Evolutionary conservation across 1,140 invertebrate genomes (phyloP), one percentile per base, ranked within the genome.

Genomic region (Drosophila lacteicornis): DNA sequence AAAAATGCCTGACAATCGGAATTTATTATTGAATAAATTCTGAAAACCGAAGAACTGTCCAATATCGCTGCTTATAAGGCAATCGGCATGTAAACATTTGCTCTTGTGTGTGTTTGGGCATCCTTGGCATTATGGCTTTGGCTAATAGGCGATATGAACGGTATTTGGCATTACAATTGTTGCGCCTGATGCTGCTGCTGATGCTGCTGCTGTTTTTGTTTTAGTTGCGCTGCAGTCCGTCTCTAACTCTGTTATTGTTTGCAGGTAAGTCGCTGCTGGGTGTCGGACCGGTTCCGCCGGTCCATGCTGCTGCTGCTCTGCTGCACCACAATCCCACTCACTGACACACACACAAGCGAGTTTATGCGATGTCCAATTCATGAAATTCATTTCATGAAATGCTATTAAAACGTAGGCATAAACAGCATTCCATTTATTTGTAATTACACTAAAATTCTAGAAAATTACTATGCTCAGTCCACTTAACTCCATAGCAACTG

Each of bases 81-180:
- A 30, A 30, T 25, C 4, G 25, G n/a, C 17, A 42, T 25, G n/a
- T 58, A 15, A 17, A n/a, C 13, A 4, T 45, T 5, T 30, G 36
- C 4, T 1, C 19, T 19, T 19, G 19, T 30, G 49, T 12, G 6
- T 51, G n/a, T 17, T 3, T 19, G 17, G 2, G 30, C 17, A 19
- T 56, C 36, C 36, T 38, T 38, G 33, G 53, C 53, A 38, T 38
- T 55, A 38, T 15, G 17, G 51, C 19, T 55, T 38, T 55, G 51
- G 19, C 53, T 56, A 56, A 40, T 56, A 56, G 53, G 53, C 53
- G 13, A 56, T 40, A 22, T 56, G 53, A 56, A 56, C 53, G 53
- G 53, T 61, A 66, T 66, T 66, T 66, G 62, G 43, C 62, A 62
- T 62, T 46, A 66, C 62, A 62, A 66, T 62, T 62, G 62, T 59